Conservation (phyloP, 2,888 invertebrate genomes). For the Pecten maximus region DNA sequence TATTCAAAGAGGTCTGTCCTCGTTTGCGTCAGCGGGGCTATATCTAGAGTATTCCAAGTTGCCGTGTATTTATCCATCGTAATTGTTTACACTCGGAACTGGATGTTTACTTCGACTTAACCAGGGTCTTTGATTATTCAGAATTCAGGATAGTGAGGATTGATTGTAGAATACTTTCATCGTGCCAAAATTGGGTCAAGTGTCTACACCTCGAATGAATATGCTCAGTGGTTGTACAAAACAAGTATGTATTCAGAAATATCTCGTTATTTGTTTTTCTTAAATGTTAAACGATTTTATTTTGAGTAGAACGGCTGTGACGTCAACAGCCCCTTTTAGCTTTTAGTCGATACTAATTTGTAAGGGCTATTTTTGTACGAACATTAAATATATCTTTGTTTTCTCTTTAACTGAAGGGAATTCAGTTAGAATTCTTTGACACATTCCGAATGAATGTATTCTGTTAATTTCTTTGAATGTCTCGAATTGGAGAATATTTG, state of each 20-base stretch:
- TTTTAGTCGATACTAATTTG: not conserved
- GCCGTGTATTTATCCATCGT: too few relatives aligned
- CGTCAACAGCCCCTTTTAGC: not conserved
- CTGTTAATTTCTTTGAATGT: too few relatives aligned
- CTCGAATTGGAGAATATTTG: too few relatives aligned
- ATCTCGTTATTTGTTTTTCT: not conserved
- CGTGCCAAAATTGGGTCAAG: not conserved
- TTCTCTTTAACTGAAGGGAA: not conserved
- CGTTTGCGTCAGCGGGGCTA: too few relatives aligned
- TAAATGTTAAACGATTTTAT: not conserved
- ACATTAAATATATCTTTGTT: not conserved
- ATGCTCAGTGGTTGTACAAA: not conserved
- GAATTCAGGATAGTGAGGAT: too few relatives aligned
- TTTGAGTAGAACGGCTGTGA: not conserved
- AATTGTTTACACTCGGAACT: too few relatives aligned
- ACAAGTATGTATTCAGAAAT: not conserved
- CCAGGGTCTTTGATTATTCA: too few relatives aligned
- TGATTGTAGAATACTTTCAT: not conserved
- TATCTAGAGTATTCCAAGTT: too few relatives aligned
- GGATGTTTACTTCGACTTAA: too few relatives aligned
- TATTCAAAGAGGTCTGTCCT: too few relatives aligned
- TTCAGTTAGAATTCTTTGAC: too few relatives aligned
- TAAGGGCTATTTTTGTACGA: not conserved
- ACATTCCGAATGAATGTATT: too few relatives aligned
- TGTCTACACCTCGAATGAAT: not conserved